Evolutionary conservation across 2,797 vertebrate species (phyloP), one percentile per base, ranked within the genome.

Genomic region (Phataginus tetradactyla): DNA sequence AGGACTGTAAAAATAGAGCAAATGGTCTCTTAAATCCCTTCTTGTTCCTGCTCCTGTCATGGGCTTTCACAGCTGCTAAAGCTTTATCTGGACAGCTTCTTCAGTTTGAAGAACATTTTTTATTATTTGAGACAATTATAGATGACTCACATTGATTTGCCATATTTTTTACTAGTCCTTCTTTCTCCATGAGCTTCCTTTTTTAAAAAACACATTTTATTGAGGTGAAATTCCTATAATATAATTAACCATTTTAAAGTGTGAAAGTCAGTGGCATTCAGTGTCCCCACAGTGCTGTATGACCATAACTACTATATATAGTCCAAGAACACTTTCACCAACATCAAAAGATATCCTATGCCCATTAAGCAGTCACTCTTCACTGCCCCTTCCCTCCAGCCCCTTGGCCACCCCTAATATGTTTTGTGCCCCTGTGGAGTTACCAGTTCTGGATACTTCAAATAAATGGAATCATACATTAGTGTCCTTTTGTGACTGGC

Each of bases 1-100:
- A 96, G 32, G 17, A 29, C 39, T 63, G 12, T 69, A 90, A 94
- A 96, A 96, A 81, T 68, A 96, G 72, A 95, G 49, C 57, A 96
- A 90, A 93, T 93, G 84, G 34, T 55, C 68, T 94, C 71, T 95
- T 90, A 75, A 94, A 53, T 74, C 51, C 37, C 10, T 84, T 69
- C 75, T 64, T 49, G 21, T 18, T 93, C 79, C 37, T 5, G 7
- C 53, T 57, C 42, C 61, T 90, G 71, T 78, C 77, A 87, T 74
- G 71, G 71, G 63, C 84, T 94, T 95, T 96, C 71, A 69, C 34
- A 93, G 72, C 66, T 87, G 34, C 37, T 37, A 10, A 79, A 61
- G 75, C 39, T 91, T 96, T 97, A 57, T 85, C 49, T 29, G 49
- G 74, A 69, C 27, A 63, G 53, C 78, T 85, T 78, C 68, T 64